phyloP scores from a whole-genome alignment of 2,797 vertebrate genomes.

The Sebastes vulpes region DNA sequence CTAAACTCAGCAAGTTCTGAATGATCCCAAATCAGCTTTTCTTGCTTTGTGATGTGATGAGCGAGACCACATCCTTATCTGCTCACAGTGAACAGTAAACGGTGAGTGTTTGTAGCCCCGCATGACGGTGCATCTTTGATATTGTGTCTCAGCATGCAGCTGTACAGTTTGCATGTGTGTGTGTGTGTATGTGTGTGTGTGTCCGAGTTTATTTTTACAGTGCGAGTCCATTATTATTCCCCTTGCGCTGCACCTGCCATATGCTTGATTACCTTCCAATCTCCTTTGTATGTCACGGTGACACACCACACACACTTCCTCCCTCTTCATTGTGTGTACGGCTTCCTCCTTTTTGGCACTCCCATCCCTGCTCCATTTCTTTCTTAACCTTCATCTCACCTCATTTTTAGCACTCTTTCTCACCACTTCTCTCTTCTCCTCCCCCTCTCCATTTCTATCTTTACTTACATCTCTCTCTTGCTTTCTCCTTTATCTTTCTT shows the following conservation, averaged over 20 bases:
- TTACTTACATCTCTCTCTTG: too few species aligned
- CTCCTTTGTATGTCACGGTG: slow-evolving; percentile 33
- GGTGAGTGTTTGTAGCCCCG: background rate
- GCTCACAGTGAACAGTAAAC: background rate
- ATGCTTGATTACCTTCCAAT: slow-evolving; percentile 53
- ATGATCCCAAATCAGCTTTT: slow-evolving; percentile 4
- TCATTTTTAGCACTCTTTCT: background rate
- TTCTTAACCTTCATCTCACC: background rate
- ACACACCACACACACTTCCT: slow-evolving; percentile 10
- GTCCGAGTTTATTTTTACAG: slow-evolving; percentile 11
- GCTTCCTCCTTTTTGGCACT: background rate
- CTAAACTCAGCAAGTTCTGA: background rate
- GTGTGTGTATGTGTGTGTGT: background rate
- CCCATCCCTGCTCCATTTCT: background rate
- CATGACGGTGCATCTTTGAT: background rate
- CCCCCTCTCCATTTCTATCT: background rate
- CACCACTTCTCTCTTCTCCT: background rate
- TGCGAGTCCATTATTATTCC: slow-evolving; percentile 47
- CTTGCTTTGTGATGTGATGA: slow-evolving; percentile 14
- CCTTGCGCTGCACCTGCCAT: slow-evolving; percentile 40
- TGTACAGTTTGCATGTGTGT: background rate
- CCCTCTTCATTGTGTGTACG: background rate
- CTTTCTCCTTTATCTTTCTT: background rate
- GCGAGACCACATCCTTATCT: background rate
- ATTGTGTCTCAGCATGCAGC: slow-evolving; percentile 7